phyloP scores from a whole-genome alignment of 37 sponge, comb jelly and placozoan genomes.

The Beroe forskalii region DNA sequence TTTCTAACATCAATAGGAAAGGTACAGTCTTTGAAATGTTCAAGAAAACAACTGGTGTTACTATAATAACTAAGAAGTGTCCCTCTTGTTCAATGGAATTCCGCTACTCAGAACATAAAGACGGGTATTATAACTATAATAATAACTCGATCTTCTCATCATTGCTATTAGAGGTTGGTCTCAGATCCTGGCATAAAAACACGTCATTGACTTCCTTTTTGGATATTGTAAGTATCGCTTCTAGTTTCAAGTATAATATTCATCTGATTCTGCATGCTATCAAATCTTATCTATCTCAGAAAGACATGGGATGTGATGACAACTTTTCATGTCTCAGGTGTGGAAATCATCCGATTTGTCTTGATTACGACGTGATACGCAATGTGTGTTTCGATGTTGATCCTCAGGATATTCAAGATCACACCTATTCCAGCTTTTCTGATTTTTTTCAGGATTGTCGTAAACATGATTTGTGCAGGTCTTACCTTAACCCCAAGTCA shows the following conservation, averaged over 20 bases:
- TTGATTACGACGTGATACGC: too few relatives aligned
- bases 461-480: background rate
- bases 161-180: background rate
- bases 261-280: constrained; percentile 11
- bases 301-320: background rate
- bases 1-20: background rate
- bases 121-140: constrained; percentile 12
- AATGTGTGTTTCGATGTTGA: too few relatives aligned
- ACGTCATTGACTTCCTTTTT: too few relatives aligned
- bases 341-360: too few relatives aligned
- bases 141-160: background rate
- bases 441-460: background rate
- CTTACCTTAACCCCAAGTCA: background rate
- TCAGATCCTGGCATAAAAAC: background rate
- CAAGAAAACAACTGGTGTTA: background rate
- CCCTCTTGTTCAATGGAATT: background rate
- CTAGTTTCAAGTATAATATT: too few relatives aligned
- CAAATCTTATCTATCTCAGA: background rate
- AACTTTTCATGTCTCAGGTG: background rate
- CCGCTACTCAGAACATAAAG: background rate
- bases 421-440: background rate
- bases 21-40: background rate
- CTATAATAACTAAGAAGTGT: background rate
- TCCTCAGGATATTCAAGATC: background rate
- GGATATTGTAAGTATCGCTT: background rate